Evolutionary conservation across 2,113 vertebrate genomes (phyloP).

Genomic region (Tylochromis polylepis): DNA sequence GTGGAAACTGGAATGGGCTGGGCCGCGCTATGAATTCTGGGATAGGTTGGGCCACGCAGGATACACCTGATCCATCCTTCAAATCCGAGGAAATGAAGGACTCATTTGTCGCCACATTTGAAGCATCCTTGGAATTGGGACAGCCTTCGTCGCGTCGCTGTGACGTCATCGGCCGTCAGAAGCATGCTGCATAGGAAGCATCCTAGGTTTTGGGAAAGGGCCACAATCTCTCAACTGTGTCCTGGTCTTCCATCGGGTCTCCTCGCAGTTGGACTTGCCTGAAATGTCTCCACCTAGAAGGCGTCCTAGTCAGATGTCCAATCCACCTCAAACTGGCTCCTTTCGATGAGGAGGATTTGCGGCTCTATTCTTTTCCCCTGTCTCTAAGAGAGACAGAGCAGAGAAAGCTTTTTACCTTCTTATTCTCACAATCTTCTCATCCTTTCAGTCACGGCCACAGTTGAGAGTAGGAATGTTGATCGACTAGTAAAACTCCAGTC

Average conservation of each 20-base stretch:
- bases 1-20: no score
- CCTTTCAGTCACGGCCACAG: neutral
- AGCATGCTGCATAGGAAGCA: no score
- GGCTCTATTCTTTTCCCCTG: neutral
- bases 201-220: no score
- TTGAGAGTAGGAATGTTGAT: neutral
- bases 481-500: neutral
- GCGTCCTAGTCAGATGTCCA: neutral
- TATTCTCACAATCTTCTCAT: neutral
- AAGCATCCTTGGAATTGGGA: no score
- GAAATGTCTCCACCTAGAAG: neutral
- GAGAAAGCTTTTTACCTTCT: neutral
- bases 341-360: neutral
- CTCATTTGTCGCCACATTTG: no score
- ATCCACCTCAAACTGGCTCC: neutral
- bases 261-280: neutral
- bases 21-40: no score
- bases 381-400: rapidly evolving
- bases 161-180: no score
- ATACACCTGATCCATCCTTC: no score
- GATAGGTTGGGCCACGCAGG: no score
- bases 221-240: neutral
- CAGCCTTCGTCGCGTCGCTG: no score
- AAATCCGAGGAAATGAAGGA: no score
- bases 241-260: neutral